These are phyloP conservation scores for Clarias platycephalus DNA, from an alignment of 2,797 vertebrate genomes.

Conservation along the genomic window DNA sequence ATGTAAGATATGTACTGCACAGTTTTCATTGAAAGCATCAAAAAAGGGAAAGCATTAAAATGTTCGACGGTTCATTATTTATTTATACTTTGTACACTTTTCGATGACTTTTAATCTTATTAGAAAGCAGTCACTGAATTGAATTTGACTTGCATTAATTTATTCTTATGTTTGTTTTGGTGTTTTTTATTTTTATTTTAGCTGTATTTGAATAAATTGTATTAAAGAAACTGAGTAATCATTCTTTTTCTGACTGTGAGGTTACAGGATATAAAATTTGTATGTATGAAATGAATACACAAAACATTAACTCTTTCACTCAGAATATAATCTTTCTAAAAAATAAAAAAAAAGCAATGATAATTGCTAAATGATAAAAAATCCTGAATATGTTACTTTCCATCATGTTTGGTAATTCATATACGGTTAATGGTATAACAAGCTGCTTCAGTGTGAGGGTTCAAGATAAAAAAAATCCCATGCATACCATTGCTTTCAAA, in stretches of 20 bases:
- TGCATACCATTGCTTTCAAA: too few relatives aligned
- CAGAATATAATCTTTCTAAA: too few relatives aligned
- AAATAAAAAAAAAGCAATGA: too few relatives aligned
- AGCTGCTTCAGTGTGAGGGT: too few relatives aligned
- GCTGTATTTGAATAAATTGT: slow-evolving; percentile 32
- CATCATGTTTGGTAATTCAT: too few relatives aligned
- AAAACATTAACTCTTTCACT: background rate
- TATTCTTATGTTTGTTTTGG: background rate
- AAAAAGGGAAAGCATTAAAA: background rate
- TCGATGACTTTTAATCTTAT: background rate
- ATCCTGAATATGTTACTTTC: too few relatives aligned
- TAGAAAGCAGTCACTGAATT: background rate
- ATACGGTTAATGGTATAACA: too few relatives aligned
- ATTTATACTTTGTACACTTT: background rate
- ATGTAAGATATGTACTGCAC: background rate
- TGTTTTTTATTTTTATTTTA: slow-evolving; percentile 1
- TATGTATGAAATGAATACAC: background rate
- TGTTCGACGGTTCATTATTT: background rate
- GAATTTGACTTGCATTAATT: background rate
- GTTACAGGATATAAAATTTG: background rate
- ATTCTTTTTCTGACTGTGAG: background rate
- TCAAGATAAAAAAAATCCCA: too few relatives aligned
- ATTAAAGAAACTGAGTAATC: background rate
- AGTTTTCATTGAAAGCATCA: background rate
- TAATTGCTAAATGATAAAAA: too few relatives aligned